Conservation (phyloP, 1,140 invertebrate genomes). For the Drosophila novamexicana region DNA sequence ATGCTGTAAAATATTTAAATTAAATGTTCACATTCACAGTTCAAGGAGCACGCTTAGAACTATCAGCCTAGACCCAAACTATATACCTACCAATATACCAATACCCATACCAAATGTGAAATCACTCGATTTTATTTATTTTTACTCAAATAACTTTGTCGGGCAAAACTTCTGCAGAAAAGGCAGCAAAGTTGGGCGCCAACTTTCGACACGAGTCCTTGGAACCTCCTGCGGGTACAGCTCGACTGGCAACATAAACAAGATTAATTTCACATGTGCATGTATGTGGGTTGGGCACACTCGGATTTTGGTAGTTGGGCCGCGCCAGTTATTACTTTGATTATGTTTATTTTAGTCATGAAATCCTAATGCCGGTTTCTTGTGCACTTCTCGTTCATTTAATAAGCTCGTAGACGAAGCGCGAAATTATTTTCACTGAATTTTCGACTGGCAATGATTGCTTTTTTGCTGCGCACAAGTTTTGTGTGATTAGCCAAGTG, state of each 20-base stretch:
- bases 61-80: conserved; percentile 23
- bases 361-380: conserved; percentile 69
- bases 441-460: conserved; percentile 48
- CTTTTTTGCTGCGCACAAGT: conserved; percentile 8
- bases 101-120: conserved; percentile 58
- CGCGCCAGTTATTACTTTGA: conserved; percentile 76
- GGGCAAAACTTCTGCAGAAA: conserved; percentile 57
- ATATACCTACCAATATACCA: conserved; percentile 27
- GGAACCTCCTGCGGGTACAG: conserved; percentile 29
- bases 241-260: conserved; percentile 66
- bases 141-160: conserved; percentile 64
- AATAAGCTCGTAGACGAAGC: conserved; percentile 63
- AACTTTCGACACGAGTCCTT: conserved; percentile 65
- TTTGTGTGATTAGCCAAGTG: conserved; percentile 76
- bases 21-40: conserved; percentile 65
- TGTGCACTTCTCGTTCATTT: conserved; percentile 74
- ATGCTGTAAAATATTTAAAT: conserved; percentile 57
- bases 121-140: conserved; percentile 76
- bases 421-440: conserved; percentile 66
- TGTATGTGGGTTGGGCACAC: conserved; percentile 9
- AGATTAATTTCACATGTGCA: conserved; percentile 79
- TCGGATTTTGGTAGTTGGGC: background rate
- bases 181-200: conserved; percentile 65
- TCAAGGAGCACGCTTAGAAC: conserved; percentile 54
- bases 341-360: conserved; percentile 81